Percentiles rank a stretch among this genome's conserved stretches.
Evolutionary conservation across 2,888 invertebrate genomes (phyloP).

Genomic region (Diabrotica balteata): DNA sequence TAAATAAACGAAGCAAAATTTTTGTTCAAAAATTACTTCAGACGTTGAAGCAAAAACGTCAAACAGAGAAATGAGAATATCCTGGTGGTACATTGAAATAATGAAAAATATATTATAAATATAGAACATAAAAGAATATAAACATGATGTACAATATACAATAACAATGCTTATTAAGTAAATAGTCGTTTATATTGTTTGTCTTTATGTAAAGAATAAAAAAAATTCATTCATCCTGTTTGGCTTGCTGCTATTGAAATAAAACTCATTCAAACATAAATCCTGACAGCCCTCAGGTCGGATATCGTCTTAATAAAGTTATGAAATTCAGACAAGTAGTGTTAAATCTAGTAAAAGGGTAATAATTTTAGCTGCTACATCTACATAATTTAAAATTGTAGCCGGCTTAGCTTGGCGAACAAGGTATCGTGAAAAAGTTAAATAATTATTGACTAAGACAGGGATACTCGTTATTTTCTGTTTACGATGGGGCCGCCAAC

Average conservation of each 20-base stretch:
- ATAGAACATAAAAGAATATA: no score
- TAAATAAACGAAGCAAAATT: no score
- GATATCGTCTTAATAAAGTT: constrained; percentile 37
- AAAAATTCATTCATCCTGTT: constrained; percentile 1
- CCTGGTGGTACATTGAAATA: no score
- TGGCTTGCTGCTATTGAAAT: constrained; percentile 10
- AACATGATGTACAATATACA: no score
- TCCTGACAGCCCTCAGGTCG: constrained; percentile 22
- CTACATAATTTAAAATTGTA: constrained; percentile 48
- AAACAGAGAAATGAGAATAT: no score
- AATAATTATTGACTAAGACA: constrained; percentile 58
- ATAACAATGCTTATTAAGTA: no score
- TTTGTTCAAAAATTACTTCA: no score
- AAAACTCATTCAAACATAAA: constrained; percentile 26
- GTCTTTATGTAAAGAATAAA: not conserved
- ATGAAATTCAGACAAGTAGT: constrained; percentile 41
- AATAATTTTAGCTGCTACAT: constrained; percentile 47
- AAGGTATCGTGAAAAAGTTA: constrained; percentile 52
- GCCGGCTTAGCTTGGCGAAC: constrained; percentile 38
- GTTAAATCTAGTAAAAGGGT: constrained; percentile 50
- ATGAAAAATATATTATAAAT: no score
- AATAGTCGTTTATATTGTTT: no score
- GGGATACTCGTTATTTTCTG: constrained; percentile 52
- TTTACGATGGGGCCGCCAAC: constrained; percentile 54
- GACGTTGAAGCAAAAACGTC: no score